Evolutionary conservation across 2,797 vertebrate species (phyloP).

Genomic region (Hoplostethus mediterraneus): DNA sequence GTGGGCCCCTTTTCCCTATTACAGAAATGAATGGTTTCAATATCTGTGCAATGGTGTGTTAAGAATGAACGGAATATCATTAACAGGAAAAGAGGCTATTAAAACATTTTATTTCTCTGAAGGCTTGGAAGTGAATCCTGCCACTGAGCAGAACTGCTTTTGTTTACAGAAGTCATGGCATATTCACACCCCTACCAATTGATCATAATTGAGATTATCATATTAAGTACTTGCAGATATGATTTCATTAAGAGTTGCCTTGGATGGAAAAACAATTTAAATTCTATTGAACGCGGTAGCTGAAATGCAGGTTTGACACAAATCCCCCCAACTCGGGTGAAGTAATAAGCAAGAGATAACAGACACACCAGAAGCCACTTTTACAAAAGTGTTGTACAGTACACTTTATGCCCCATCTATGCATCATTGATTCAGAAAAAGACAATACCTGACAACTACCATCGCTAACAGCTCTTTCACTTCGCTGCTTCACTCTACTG

Average conservation of each 20-base stretch:
- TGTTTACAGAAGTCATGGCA: slow-evolving; percentile 75
- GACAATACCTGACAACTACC: neutral
- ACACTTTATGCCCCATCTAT: neutral
- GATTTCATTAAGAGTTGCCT: slow-evolving; percentile 77
- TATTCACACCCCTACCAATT: slow-evolving; percentile 79
- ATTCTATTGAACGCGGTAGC: slow-evolving; percentile 61
- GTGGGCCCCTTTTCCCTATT: slow-evolving; percentile 85
- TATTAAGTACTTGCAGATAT: slow-evolving; percentile 81
- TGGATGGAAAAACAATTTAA: slow-evolving; percentile 73
- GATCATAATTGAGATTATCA: slow-evolving; percentile 85
- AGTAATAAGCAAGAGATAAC: slow-evolving; percentile 1
- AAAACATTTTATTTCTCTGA: slow-evolving; percentile 86
- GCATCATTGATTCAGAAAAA: neutral
- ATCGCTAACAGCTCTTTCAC: neutral
- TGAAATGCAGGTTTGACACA: slow-evolving; percentile 48
- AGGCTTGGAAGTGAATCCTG: slow-evolving; percentile 85
- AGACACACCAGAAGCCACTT: neutral
- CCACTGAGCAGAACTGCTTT: slow-evolving; percentile 82
- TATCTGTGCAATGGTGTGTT: slow-evolving; percentile 94
- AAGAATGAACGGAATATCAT: slow-evolving; percentile 91
- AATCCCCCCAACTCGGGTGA: slow-evolving; percentile 11
- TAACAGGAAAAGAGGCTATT: slow-evolving; percentile 90
- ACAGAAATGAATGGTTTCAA: slow-evolving; percentile 93
- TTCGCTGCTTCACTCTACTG: neutral
- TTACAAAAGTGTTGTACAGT: neutral